A percentile compares a stretch with the other conserved stretches of the same genome.
Evolutionary conservation across 2,888 invertebrate genomes (phyloP).

Genomic region (Trichopria drosophilae): DNA sequence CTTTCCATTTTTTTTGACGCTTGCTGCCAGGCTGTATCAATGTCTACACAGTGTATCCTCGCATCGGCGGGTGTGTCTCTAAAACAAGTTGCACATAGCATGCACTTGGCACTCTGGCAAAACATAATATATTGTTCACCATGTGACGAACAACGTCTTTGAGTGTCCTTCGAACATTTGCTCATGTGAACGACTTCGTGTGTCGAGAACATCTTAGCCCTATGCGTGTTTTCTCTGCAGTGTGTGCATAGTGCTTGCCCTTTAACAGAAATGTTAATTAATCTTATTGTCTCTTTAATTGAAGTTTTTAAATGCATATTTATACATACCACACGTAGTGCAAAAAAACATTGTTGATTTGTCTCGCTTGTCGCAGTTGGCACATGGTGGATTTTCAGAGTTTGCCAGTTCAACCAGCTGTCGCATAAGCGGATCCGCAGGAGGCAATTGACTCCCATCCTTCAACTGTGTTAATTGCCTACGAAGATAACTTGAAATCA

Average conservation of each 20-base stretch:
- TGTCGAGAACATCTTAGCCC: slow-evolving; percentile 76
- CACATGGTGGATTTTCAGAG: slow-evolving; percentile 73
- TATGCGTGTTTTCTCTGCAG: slow-evolving; percentile 73
- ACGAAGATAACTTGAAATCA: slow-evolving; percentile 30
- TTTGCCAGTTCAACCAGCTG: slow-evolving; percentile 73
- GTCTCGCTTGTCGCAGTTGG: slow-evolving; percentile 76
- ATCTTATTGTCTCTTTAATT: too few species aligned
- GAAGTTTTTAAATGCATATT: too few species aligned
- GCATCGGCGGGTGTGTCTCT: slow-evolving; percentile 70
- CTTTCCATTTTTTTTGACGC: slow-evolving; percentile 72
- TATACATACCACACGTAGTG: slow-evolving; percentile 69
- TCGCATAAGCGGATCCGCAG: slow-evolving; percentile 68
- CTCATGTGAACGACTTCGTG: slow-evolving; percentile 76
- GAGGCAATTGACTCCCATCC: slow-evolving; percentile 66
- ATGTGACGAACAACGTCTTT: slow-evolving; percentile 70
- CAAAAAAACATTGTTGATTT: slow-evolving; percentile 76
- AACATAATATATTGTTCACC: slow-evolving; percentile 77
- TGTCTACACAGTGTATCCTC: slow-evolving; percentile 71
- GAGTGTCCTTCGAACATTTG: slow-evolving; percentile 70
- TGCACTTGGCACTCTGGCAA: slow-evolving; percentile 69
- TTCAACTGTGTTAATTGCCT: slow-evolving; percentile 67
- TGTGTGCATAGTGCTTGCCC: slow-evolving; percentile 72
- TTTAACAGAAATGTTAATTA: slow-evolving; percentile 48
- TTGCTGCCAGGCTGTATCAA: slow-evolving; percentile 75
- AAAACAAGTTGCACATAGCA: slow-evolving; percentile 77